Evolutionary conservation across 1,140 invertebrate genomes (phyloP), one percentile per base, ranked within the genome.

Genomic region (Dinoponera quadriceps): DNA sequence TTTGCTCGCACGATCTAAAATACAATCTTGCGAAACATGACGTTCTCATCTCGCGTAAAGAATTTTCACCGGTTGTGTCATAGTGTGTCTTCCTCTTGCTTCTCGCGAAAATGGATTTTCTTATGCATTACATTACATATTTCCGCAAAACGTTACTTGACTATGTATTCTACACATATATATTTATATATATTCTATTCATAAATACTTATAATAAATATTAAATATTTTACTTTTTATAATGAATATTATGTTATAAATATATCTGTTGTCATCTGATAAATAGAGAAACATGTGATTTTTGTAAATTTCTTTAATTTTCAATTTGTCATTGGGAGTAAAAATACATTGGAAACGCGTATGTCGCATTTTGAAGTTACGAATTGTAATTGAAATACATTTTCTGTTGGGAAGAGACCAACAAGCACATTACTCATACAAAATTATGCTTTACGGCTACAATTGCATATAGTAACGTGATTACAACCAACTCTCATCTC

Each of bases 401-500:
- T 44, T 80, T 69, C 16, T 18, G 0, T n/a, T 13, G 55, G 7
- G 9, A 1, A 57, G 27, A 44, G 9, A 25, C 18, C 54, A 44
- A 55, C n/a, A 9, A 5, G 22, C 7, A 29, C 22, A 57, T 57
- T 69, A 78, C 44, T 78, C 51, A 69, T 48, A 57, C 48, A 44
- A 7, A 55, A 80, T 80, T 57, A 57, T 7, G 13, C 3, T 80
- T 80, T 80, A 57, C 27, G 27, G 48, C n/a, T 80, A 3, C 33
- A 14, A 71, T 80, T 71, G 25, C 5, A 60, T 29, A 22, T 55
- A 68, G 55, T 16, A 78, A 1, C 5, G 38, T 57, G 44, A 78
- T 69, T 78, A 69, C 69, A 80, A 57, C 1, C 11, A 68, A 44
- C 38, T 71, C 44, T 80, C 16, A 80, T 71, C 25, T 48, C 20